phyloP scores from a whole-genome alignment of 2,888 invertebrate species.

The Diploptera punctata region DNA sequence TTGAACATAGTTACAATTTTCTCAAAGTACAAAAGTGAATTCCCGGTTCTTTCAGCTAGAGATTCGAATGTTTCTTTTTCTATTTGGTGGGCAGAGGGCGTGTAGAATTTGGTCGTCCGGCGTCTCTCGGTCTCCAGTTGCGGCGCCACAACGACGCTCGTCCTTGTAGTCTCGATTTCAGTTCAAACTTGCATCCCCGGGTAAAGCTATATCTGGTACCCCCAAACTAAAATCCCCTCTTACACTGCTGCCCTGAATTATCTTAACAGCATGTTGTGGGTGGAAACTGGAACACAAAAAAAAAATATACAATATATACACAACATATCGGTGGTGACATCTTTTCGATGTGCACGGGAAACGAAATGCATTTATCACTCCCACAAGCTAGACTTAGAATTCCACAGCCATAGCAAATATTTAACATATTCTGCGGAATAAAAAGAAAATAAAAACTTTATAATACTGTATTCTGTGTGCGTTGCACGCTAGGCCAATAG shows the following conservation, averaged over 20 bases:
- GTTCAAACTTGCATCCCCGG: conserved; percentile 13
- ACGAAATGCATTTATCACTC: background rate
- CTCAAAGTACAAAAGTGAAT: background rate
- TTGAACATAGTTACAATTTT: no score
- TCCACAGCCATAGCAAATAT: no score
- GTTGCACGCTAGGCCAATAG: no score
- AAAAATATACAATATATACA: background rate
- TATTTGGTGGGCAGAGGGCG: background rate
- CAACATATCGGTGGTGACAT: background rate
- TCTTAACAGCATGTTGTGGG: conserved; percentile 12
- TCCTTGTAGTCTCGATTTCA: conserved; percentile 24
- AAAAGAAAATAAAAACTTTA: no score
- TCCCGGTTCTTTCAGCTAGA: background rate
- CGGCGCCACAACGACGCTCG: conserved; percentile 17
- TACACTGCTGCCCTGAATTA: background rate
- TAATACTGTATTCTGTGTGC: no score
- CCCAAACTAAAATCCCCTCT: background rate
- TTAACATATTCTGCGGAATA: no score
- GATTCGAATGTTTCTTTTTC: background rate
- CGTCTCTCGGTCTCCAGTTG: conserved; percentile 22
- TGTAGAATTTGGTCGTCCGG: conserved; percentile 25
- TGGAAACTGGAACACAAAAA: background rate
- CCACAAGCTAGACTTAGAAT: no score
- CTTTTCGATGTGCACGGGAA: background rate
- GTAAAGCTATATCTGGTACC: background rate